Evolutionary conservation across 2,888 invertebrate genomes (phyloP), one percentile per base, ranked within the genome.

Genomic region (Leptogaster cylindrica): DNA sequence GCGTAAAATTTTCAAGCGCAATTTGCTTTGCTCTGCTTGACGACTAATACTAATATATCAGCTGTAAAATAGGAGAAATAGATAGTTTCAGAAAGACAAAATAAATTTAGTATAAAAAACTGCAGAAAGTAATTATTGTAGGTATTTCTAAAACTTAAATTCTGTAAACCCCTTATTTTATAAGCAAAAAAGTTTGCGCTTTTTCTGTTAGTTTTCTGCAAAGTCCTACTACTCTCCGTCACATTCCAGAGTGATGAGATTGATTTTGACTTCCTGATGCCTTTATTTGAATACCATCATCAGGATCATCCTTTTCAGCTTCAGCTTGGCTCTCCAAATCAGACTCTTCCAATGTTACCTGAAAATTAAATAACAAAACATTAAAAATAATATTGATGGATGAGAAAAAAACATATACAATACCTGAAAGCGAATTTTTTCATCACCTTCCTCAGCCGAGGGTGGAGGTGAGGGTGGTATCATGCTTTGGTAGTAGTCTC

Each of bases 401-500:
- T 18, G 33, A 50, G 28, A 8, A 36, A 3, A 28, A 18, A 16
- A 27, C 33, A 27, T 3, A n/a, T n/a, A 82, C 82, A 81, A 78
- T n/a, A 87, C 87, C 84, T 88, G 88, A 82, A 89, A 89, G 78
- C 89, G 87, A 81, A 89, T 89, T 80, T 88, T 87, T 72, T 89
- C 89, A 70, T 88, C 88, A 72, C 85, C 86, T 71, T 87, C 87
- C 67, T 81, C 82, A 70, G 85, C 83, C 74, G 84, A 86, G 75
- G 88, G 88, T 51, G 93, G 93, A 70, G 95, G 96, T 78, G 93
- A 94, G 67, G 95, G 93, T 41, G 96, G 95, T 79, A 96, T 96
- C 90, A 93, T 93, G 78, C 91, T 90, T 80, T 93, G 92, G 82
- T 94, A 95, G 90, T 95, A 98, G 83, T 97, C 96, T 74, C 99